phyloP scores from a whole-genome alignment of 2,113 vertebrate species.

The Gobio gobio region DNA sequence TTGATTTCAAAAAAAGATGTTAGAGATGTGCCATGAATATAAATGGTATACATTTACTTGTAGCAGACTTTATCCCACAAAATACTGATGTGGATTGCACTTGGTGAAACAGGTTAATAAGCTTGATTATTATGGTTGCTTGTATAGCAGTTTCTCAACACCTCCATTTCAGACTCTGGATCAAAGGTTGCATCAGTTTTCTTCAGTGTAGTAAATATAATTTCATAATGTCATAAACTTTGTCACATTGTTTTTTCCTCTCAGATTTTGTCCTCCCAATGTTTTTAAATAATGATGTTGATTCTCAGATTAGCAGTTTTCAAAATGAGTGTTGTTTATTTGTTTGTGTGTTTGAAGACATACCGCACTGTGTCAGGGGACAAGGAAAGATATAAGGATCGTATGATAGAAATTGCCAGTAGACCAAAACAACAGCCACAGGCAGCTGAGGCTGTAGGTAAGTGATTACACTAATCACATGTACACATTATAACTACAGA shows the following conservation, averaged over 20 bases:
- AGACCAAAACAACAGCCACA: conserved; percentile 46
- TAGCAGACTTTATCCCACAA: background rate
- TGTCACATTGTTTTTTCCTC: background rate
- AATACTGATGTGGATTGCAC: background rate
- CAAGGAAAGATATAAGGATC: conserved; percentile 64
- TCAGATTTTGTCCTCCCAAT: background rate
- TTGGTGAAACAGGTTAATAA: background rate
- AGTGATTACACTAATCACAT: background rate
- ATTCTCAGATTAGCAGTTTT: background rate
- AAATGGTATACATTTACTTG: background rate
- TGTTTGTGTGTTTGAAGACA: conserved; percentile 57
- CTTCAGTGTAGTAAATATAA: background rate
- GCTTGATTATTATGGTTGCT: background rate
- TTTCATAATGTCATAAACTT: background rate
- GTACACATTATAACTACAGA: too few relatives aligned
- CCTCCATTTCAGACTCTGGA: background rate
- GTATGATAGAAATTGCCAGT: conserved; percentile 66
- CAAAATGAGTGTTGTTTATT: conserved; percentile 6
- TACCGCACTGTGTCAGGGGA: conserved; percentile 68
- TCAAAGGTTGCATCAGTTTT: background rate
- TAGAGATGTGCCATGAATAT: background rate
- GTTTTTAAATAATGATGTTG: background rate
- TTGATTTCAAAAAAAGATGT: background rate
- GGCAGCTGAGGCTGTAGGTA: conserved; percentile 57
- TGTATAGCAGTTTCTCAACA: too few relatives aligned